Percentiles rank a stretch among this genome's conserved stretches.
phyloP scores from a whole-genome alignment of 2,888 invertebrate species.

The Mycalesis mineus region DNA sequence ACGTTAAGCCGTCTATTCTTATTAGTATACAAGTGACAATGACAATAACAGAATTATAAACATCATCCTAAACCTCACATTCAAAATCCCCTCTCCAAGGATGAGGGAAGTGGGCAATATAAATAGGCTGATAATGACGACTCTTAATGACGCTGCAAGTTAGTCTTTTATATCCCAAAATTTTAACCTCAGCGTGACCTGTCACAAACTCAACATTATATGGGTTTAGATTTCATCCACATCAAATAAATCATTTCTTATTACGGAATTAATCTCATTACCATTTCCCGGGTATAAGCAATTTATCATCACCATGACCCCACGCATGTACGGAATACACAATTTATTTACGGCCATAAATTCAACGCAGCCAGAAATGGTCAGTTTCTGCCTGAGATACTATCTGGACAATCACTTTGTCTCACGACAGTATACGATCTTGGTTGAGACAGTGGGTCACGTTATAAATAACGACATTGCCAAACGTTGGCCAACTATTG shows the following conservation, averaged over 20 bases:
- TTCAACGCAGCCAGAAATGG: slow-evolving; percentile 28
- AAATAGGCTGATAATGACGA: too few relatives aligned
- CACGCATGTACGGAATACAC: slow-evolving; percentile 49
- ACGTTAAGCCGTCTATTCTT: too few relatives aligned
- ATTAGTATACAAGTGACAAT: too few relatives aligned
- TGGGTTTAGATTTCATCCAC: neutral
- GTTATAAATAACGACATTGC: slow-evolving; percentile 9
- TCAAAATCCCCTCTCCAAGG: too few relatives aligned
- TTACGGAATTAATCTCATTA: slow-evolving; percentile 1
- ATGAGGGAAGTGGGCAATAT: too few relatives aligned
- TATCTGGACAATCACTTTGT: slow-evolving; percentile 36
- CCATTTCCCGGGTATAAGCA: slow-evolving; percentile 30
- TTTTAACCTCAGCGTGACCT: too few relatives aligned
- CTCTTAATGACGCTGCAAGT: too few relatives aligned
- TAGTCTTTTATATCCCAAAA: too few relatives aligned
- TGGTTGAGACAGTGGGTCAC: slow-evolving; percentile 3
- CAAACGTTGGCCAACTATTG: slow-evolving; percentile 1
- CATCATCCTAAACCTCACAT: too few relatives aligned
- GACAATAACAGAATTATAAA: too few relatives aligned
- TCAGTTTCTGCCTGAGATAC: slow-evolving; percentile 40
- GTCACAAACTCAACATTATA: too few relatives aligned
- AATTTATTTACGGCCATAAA: slow-evolving; percentile 40
- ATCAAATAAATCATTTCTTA: slow-evolving; percentile 1
- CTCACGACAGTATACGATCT: slow-evolving; percentile 8
- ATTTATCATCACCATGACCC: slow-evolving; percentile 49